Conservation (phyloP, 2,797 vertebrate species). For the Eupleurogrammus muticus region DNA sequence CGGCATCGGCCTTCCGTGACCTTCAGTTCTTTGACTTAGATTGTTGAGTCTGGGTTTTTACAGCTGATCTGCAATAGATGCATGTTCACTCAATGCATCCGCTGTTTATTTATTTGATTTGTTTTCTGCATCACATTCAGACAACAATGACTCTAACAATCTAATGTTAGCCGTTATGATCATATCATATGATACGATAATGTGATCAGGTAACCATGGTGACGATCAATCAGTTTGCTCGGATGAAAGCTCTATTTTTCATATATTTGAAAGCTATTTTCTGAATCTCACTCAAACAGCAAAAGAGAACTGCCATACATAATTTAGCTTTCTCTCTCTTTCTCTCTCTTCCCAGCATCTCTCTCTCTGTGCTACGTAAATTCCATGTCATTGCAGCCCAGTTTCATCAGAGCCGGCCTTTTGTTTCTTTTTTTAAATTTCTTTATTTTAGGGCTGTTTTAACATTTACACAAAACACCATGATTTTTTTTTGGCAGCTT, state of each 20-base stretch:
- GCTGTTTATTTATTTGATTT: too few species aligned
- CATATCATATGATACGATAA: too few species aligned
- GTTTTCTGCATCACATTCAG: too few species aligned
- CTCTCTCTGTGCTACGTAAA: constrained; percentile 50
- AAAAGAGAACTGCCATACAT: constrained; percentile 46
- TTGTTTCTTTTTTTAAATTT: constrained; percentile 62
- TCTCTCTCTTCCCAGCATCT: too few species aligned
- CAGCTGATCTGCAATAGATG: too few species aligned
- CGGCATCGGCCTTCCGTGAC: too few species aligned
- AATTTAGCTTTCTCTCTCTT: constrained; percentile 39
- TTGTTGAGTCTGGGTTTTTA: too few species aligned
- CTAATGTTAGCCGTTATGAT: too few species aligned
- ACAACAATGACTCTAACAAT: too few species aligned
- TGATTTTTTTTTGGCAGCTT: constrained; percentile 41
- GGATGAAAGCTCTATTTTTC: neutral
- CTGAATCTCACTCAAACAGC: constrained; percentile 26
- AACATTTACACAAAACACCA: constrained; percentile 41
- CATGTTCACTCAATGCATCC: too few species aligned
- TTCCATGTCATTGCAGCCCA: constrained; percentile 67
- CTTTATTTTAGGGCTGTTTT: constrained; percentile 61
- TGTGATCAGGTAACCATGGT: constrained; percentile 8
- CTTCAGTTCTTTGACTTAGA: too few species aligned
- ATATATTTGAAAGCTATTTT: constrained; percentile 11
- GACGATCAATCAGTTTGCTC: constrained; percentile 8
- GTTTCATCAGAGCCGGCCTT: constrained; percentile 73